Evolutionary conservation across 2,888 invertebrate species (phyloP), one percentile per base, ranked within the genome.

Genomic region (Megalurothrips usitatus): DNA sequence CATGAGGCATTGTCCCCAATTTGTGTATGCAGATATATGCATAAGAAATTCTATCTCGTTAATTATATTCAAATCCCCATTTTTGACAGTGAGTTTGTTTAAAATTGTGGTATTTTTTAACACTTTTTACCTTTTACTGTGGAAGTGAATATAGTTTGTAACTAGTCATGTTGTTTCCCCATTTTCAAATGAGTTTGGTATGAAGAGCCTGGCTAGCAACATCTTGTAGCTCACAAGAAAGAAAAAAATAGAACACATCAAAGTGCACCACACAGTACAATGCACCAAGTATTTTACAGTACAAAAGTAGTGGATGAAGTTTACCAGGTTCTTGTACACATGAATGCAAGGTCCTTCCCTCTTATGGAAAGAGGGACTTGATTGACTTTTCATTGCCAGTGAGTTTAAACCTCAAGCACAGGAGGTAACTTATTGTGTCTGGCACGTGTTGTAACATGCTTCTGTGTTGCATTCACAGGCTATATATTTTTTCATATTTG

Each of bases 251-350:
- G 58, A 58, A 75, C 68, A 75, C 12, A 58, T 14, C 19, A 58
- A 75, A 75, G 68, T 75, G 23, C 68, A 75, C 68, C 68, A 75
- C 23, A 75, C 12, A 75, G 68, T 75, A 75, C 68, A 75, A 75
- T 75, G 68, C 68, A 75, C 68, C 23, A 75, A 26, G 23, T 75
- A 23, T 75, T 26, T 75, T 23, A 26, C 68, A 75, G 68, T 75
- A 75, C 68, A 75, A 75, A 75, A 26, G 68, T 75, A 75, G 68
- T 12, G 26, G 26, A 75, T 23, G 26, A 26, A 75, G 23, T 26
- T n/a, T 75, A 26, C 68, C 68, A 75, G 68, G 26, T 26, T 75
- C 68, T 75, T 23, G 68, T 26, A 12, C 26, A 26, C 26, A 12
- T 75, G 68, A 26, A 26, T 26, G 23, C 26, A 26, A 23, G n/a